Evolutionary conservation across 2,113 vertebrate species (phyloP).

Genomic region (Peucedramus taeniatus): DNA sequence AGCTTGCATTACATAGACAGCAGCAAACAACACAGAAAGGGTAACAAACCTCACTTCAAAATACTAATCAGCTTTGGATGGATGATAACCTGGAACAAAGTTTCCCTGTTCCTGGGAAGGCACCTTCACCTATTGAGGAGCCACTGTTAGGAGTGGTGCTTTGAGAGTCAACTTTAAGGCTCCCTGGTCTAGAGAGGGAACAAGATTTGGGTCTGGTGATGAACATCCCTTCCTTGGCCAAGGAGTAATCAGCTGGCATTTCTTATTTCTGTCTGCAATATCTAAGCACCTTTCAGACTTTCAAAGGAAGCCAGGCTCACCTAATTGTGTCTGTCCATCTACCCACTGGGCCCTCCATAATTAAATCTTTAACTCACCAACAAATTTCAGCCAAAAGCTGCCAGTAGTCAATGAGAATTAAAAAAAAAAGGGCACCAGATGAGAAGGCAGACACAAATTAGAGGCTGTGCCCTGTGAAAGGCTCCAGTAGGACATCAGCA

Average conservation of each 20-base stretch:
- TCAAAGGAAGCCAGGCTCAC: not conserved
- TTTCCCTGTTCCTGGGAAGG: not conserved
- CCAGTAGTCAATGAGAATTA: not conserved
- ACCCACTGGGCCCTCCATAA: not conserved
- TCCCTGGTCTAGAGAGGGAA: not conserved
- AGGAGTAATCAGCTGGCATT: not conserved
- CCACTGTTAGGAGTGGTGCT: not conserved
- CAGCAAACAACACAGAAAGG: not conserved
- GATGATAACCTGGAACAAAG: not conserved
- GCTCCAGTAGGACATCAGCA: not conserved
- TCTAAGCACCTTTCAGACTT: not conserved
- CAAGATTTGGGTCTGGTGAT: rapidly evolving
- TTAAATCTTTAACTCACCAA: not conserved
- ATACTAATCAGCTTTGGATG: not conserved
- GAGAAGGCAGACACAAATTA: not conserved
- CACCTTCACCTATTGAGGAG: not conserved
- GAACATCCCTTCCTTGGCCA: not conserved
- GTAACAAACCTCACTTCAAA: not conserved
- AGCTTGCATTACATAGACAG: not conserved
- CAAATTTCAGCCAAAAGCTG: not conserved
- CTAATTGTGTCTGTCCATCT: not conserved
- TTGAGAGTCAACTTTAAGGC: not conserved
- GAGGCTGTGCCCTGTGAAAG: not conserved
- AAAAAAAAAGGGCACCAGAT: not conserved
- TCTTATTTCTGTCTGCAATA: not conserved